Conservation (phyloP, 2,113 vertebrate genomes). For the Lagopus leucura region DNA sequence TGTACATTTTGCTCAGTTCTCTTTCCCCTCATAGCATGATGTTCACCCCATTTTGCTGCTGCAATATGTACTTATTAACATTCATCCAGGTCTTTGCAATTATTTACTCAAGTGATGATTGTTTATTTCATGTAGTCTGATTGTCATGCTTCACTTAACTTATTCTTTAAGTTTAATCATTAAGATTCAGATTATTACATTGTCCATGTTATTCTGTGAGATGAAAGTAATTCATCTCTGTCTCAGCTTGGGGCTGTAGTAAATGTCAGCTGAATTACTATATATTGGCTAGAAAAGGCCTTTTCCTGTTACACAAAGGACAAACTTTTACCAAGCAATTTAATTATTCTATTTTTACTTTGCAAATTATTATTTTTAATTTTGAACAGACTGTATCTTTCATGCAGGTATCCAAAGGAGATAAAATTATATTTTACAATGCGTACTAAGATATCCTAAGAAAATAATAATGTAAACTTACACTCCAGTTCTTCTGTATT, state of each 20-base stretch:
- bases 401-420: not conserved
- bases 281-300: not conserved
- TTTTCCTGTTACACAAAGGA: not conserved
- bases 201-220: not conserved
- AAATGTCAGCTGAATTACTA: not conserved
- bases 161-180: not conserved
- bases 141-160: not conserved
- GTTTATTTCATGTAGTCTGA: not conserved
- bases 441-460: not conserved
- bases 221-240: not conserved
- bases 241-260: not conserved
- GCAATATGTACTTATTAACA: not conserved
- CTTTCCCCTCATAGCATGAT: not conserved
- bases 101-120: not conserved
- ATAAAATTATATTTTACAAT: not conserved
- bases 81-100: not conserved
- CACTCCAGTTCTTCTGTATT: not conserved
- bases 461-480: not conserved
- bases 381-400: not conserved
- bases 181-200: slow-evolving; percentile 3
- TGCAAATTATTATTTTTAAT: not conserved
- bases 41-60: not conserved
- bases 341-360: not conserved
- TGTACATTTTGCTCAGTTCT: not conserved
- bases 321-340: not conserved